A percentile compares a stretch with the other conserved stretches of the same genome.
phyloP scores from a whole-genome alignment of 2,113 vertebrate genomes.

The Pipa parva region DNA sequence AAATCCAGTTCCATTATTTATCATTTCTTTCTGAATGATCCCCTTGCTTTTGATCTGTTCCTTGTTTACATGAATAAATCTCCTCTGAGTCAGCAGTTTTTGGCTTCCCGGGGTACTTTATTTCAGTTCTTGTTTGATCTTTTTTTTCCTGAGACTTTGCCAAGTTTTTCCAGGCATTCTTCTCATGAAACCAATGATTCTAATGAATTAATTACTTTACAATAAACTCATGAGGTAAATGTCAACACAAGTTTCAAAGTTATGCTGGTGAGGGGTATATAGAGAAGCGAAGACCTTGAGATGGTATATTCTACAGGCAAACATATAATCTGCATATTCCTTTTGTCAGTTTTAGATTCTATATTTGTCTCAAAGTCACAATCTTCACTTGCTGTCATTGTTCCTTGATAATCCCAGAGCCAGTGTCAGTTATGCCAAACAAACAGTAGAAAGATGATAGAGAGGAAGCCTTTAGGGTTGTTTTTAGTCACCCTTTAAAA shows the following conservation, averaged over 20 bases:
- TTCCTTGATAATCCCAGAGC: too few relatives aligned
- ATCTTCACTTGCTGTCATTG: too few relatives aligned
- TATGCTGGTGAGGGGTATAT: too few relatives aligned
- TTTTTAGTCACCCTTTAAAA: too few relatives aligned
- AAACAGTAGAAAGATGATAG: too few relatives aligned
- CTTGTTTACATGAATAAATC: slow-evolving; percentile 28
- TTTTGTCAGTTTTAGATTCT: too few relatives aligned
- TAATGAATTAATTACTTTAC: neutral
- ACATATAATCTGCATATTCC: too few relatives aligned
- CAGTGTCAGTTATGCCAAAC: too few relatives aligned
- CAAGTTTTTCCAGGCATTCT: slow-evolving; percentile 12
- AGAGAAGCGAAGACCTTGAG: too few relatives aligned
- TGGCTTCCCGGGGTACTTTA: neutral
- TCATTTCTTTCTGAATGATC: slow-evolving; percentile 3
- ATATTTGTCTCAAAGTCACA: too few relatives aligned
- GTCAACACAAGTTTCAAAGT: neutral
- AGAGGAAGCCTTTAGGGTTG: too few relatives aligned
- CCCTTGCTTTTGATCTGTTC: slow-evolving; percentile 12
- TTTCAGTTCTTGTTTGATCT: slow-evolving; percentile 11
- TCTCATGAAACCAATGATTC: neutral
- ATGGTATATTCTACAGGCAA: too few relatives aligned
- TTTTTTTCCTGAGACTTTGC: neutral
- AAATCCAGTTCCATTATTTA: neutral
- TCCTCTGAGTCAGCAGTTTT: slow-evolving; percentile 10
- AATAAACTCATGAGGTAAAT: neutral